These are phyloP conservation scores for Menidia menidia DNA, from an alignment of 2,797 vertebrate species.

Conservation along the genomic window DNA sequence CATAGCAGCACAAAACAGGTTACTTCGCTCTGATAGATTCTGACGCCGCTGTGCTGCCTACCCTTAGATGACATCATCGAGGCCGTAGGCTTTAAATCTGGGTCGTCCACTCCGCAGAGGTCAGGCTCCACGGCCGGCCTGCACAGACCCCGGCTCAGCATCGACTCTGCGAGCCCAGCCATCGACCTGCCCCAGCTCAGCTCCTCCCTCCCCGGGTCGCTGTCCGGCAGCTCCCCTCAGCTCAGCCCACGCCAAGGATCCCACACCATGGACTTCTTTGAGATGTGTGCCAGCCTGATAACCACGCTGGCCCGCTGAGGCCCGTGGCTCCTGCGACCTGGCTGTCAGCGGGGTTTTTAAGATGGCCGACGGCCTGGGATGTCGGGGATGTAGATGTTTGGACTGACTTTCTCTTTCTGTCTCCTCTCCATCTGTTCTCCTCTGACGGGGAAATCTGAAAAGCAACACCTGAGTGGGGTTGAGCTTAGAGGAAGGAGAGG, in stretches of 20 bases:
- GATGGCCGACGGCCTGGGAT: conserved; percentile 24
- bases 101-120: conserved; percentile 94
- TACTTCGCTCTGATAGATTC: not conserved
- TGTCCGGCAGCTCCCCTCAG: conserved; percentile 84
- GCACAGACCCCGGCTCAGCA: conserved; percentile 91
- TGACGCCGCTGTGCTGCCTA: not conserved
- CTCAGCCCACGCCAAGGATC: conserved; percentile 90
- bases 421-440: conserved; percentile 27
- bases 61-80: conserved; percentile 90
- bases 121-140: conserved; percentile 91
- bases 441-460: conserved; percentile 3
- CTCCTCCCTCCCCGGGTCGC: conserved; percentile 89
- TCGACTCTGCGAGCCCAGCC: conserved; percentile 85
- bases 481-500: conserved; percentile 36
- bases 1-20: not conserved
- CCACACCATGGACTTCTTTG: conserved; percentile 99
- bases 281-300: conserved; percentile 99
- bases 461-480: not conserved
- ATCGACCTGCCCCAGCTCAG: conserved; percentile 85
- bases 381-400: conserved; percentile 24
- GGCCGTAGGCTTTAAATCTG: conserved; percentile 86
- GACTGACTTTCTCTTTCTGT: conserved; percentile 55
- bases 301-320: conserved; percentile 93
- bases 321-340: conserved; percentile 27
- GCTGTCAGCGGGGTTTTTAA: conserved; percentile 31